Base-by-base conservation (phyloP, 2,888 invertebrate species). In the Cybosia mesomella region DNA sequence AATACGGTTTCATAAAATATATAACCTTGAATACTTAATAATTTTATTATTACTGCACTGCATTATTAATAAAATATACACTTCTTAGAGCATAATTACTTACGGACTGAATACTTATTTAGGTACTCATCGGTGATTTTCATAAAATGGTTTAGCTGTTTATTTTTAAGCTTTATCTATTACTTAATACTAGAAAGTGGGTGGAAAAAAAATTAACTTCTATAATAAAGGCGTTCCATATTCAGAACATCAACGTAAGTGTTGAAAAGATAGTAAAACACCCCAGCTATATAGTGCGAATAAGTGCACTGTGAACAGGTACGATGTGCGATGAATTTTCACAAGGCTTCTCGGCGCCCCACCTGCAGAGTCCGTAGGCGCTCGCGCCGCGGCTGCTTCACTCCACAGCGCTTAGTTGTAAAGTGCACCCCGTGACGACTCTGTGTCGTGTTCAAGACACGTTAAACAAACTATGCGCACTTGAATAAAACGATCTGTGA, bases 281-380 rank as follows among this genome's bases (percentile, higher is more conserved):
- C n/a, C n/a, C 5, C n/a, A 1, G 9, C 21, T 22, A 18, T 18
- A n/a, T 22, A 80, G 70, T 68, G 71, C 67, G 78, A 81, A 83
- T 85, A 76, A 77, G 79, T 81, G 81, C 77, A 81, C 66, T 55
- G 68, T 68, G 49, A 34, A 71, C 72, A 62, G 58, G 78, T 74
- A 74, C 73, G 75, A 81, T 84, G 82, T 70, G 73, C 73, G 81
- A 82, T 82, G 85, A 83, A 85, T 92, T 93, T 93, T 93, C 92
- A 93, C 94, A 94, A 94, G 94, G 93, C 93, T 94, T 89, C 85
- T 84, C 86, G 84, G 92, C 89, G 87, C 91, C 91, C 92, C 91
- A 88, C 90, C 87, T 82, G 87, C 76, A 82, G 74, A 76, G 76
- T 85, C 90, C 91, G 92, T 85, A 84, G 89, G 90, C 92, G 63